Conservation (phyloP, 1,140 invertebrate genomes). For the Diorhabda sublineata region DNA sequence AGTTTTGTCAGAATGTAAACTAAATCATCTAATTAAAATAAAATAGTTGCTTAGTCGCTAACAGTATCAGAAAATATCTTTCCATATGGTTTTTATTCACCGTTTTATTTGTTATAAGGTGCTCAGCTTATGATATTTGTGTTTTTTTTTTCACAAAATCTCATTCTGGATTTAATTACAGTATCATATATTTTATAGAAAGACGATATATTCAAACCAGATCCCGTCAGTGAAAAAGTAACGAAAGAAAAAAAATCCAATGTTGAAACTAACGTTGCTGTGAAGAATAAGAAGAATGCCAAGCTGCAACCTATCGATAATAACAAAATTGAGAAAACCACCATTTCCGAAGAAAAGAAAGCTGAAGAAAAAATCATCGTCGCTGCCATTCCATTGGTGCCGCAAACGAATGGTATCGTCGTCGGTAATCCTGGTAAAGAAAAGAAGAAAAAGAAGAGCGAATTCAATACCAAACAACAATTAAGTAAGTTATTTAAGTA, state of each 20-base stretch:
- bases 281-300: constrained; percentile 19
- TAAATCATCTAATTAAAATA: too few species aligned
- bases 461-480: constrained; percentile 51
- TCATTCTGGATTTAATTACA: too few species aligned
- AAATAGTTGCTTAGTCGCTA: too few species aligned
- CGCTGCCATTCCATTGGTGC: neutral
- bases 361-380: constrained; percentile 11
- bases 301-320: constrained; percentile 8
- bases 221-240: constrained; percentile 43
- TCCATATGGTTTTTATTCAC: too few species aligned
- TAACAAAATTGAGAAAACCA: constrained; percentile 3
- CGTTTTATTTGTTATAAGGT: too few species aligned
- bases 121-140: neutral
- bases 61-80: too few species aligned
- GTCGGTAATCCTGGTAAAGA: constrained; percentile 42
- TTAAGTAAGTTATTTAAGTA: constrained; percentile 45
- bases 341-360: constrained; percentile 3
- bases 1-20: constrained; percentile 18
- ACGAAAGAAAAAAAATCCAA: constrained; percentile 39
- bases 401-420: constrained; percentile 17
- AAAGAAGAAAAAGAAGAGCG: constrained; percentile 54
- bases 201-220: constrained; percentile 41
- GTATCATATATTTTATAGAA: constrained; percentile 14
- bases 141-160: neutral
- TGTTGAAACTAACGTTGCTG: neutral